Conservation (phyloP, 92 coral and sea anemone genomes). For the Diadumene lineata region DNA sequence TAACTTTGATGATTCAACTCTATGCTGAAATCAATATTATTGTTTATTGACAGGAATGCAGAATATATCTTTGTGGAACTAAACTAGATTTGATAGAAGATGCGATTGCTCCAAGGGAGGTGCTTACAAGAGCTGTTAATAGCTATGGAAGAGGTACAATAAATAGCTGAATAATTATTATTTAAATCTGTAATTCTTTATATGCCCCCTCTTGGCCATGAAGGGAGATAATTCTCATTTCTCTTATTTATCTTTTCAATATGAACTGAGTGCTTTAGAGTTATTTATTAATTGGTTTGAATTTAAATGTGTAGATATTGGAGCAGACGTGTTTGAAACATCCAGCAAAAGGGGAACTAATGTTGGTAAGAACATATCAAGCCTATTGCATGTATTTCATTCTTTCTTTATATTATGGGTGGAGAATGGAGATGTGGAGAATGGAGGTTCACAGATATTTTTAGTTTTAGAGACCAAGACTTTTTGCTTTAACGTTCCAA, state of each 20-base stretch:
- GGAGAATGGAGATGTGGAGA: too few relatives aligned
- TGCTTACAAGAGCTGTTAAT: conserved; percentile 63
- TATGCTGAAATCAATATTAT: not conserved
- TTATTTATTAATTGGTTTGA: not conserved
- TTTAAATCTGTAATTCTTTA: too few relatives aligned
- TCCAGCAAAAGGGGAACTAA: conserved; percentile 94
- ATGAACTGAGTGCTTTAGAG: too few relatives aligned
- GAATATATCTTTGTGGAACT: conserved; percentile 95
- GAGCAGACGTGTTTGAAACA: conserved; percentile 90
- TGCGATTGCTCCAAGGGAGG: conserved; percentile 78
- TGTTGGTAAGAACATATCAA: conserved; percentile 63
- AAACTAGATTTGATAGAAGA: conserved; percentile 93
- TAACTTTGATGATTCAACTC: not conserved
- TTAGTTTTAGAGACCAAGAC: too few relatives aligned
- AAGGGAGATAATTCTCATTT: too few relatives aligned
- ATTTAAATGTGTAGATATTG: conserved; percentile 51
- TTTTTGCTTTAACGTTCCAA: too few relatives aligned
- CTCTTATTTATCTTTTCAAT: too few relatives aligned
- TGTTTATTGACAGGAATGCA: conserved; percentile 65
- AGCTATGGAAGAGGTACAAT: conserved; percentile 83
- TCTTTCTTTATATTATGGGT: too few relatives aligned
- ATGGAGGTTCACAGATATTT: too few relatives aligned
- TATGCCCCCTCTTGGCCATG: too few relatives aligned
- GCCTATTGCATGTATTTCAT: not conserved
- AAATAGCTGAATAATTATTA: too few relatives aligned